Base-by-base conservation (phyloP, 2,113 vertebrate species). In the Brachyhypopomus occidentalis region DNA sequence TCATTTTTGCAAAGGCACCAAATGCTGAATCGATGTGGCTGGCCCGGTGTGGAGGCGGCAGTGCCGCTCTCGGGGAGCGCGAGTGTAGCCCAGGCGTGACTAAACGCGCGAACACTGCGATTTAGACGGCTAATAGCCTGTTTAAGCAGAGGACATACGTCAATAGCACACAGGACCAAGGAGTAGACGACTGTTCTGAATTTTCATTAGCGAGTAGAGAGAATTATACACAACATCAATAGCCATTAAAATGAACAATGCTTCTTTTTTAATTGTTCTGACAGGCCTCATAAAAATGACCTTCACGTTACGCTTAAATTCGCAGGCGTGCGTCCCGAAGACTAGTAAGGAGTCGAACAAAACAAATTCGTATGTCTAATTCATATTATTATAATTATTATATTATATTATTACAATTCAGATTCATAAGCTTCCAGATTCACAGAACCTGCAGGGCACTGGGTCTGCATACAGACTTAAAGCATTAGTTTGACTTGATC, bases 51-150 rank as follows among this genome's bases (percentile, higher is more conserved):
- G 27, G 71, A 55, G 23, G 55, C 3, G n/a, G n/a, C n/a, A n/a
- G n/a, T n/a, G n/a, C n/a, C n/a, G n/a, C n/a, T n/a, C n/a, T n/a
- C n/a, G n/a, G n/a, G n/a, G n/a, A n/a, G 73, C 70, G 34, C 86
- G 85, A 20, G 56, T 70, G 58, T 58, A 34, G 41, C 1, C 16
- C 67, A 86, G 69, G 84, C 84, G 83, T 89, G 88, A 87, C 88
- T 88, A 87, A 88, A 9, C 8, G 41, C 11, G 41, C 11, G 83
- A 74, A 80, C 74, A 6, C 3, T 48, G 82, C 86, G 88, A 88
- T 91, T 86, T 87, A 84, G 79, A 73, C 79, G 83, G 72, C 63
- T 88, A 87, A 89, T 84, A 76, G 86, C 83, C 79, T 81, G 75
- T 84, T 84, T 80, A 85, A 87, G 75, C 70, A 56, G 75, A 72